Percentiles rank a stretch among this genome's conserved stretches.
Conservation (phyloP, 2,888 invertebrate species). For the Andrena flavipes region DNA sequence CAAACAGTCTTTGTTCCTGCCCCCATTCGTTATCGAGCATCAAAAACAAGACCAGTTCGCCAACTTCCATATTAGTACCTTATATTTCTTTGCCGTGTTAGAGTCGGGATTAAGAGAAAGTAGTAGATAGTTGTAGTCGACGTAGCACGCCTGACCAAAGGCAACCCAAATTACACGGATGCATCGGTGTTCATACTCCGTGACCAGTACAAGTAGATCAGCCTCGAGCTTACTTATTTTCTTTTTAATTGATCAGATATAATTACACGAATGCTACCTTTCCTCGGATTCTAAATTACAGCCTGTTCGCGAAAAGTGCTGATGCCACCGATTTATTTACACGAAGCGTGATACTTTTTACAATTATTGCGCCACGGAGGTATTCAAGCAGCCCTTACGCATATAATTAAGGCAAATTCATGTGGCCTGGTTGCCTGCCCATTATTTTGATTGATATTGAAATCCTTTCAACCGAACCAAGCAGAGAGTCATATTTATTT, state of each 20-base stretch:
- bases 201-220: background rate
- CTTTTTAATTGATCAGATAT: slow-evolving; percentile 26
- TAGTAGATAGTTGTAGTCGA: background rate
- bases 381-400: too few species aligned
- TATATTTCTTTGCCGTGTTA: background rate
- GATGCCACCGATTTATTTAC: background rate
- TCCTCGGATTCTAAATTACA: background rate
- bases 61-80: background rate
- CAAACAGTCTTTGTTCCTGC: background rate
- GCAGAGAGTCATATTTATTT: background rate
- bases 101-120: background rate
- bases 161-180: slow-evolving; percentile 27
- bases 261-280: background rate
- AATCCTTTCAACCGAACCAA: slow-evolving; percentile 45
- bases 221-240: slow-evolving; percentile 14
- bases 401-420: slow-evolving; percentile 68
- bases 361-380: background rate
- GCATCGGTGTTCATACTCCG: background rate
- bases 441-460: slow-evolving; percentile 64
- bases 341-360: background rate
- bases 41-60: background rate
- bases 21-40: background rate
- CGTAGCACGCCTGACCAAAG: slow-evolving; percentile 4
- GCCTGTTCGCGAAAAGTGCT: too few species aligned
- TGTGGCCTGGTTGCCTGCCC: slow-evolving; percentile 49